Conservation (phyloP, 1,140 invertebrate species). For the Musca vetustissima region DNA sequence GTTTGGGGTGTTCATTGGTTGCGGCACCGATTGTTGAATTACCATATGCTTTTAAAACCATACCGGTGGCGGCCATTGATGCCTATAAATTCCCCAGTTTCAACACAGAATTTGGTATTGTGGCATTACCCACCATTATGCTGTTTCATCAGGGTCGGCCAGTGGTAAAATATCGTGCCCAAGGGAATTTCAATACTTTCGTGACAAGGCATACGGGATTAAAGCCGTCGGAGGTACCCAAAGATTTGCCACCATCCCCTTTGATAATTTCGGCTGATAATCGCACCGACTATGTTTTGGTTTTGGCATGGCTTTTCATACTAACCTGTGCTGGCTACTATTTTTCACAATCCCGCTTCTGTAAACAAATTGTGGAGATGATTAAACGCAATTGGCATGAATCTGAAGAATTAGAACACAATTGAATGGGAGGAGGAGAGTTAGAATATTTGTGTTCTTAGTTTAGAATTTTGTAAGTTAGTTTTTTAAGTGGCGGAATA, state of each 20-base stretch:
- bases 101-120: constrained; percentile 90
- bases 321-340: constrained; percentile 74
- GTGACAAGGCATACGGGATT: constrained; percentile 78
- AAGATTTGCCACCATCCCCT: constrained; percentile 74
- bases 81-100: constrained; percentile 82
- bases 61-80: constrained; percentile 89
- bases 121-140: constrained; percentile 90
- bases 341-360: constrained; percentile 76
- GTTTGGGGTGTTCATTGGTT: constrained; percentile 85
- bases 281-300: constrained; percentile 75
- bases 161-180: constrained; percentile 81
- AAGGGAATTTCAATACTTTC: constrained; percentile 80
- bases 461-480: constrained; percentile 2
- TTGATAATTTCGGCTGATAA: constrained; percentile 69
- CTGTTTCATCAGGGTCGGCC: constrained; percentile 91
- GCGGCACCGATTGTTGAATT: constrained; percentile 90
- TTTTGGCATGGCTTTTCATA: constrained; percentile 85
- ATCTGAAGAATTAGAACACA: constrained; percentile 86
- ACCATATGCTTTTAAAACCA: constrained; percentile 74
- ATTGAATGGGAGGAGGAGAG: constrained; percentile 44
- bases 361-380: constrained; percentile 79
- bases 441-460: not conserved
- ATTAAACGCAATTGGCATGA: constrained; percentile 88
- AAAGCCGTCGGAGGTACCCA: constrained; percentile 67
- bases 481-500: too few relatives aligned